These are phyloP conservation scores for Alentia gelatinosa DNA, from an alignment of 2,888 invertebrate species.

Conservation along the genomic window DNA sequence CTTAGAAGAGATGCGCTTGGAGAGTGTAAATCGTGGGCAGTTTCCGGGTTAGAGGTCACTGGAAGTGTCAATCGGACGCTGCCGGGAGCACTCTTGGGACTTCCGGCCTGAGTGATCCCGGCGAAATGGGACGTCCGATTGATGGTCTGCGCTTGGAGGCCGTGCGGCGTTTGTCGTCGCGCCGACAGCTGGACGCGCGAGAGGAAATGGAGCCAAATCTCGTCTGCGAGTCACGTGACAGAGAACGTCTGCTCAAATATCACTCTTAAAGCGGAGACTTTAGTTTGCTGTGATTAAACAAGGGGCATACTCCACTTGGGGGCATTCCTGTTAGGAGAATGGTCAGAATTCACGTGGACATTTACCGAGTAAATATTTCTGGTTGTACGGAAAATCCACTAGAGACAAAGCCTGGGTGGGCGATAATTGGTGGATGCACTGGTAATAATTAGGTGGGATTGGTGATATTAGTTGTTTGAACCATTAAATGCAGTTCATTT, in stretches of 20 bases:
- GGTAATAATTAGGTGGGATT: background rate
- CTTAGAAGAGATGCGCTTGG: background rate
- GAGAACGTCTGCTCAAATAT: background rate
- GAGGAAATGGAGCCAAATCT: background rate
- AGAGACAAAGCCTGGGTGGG: background rate
- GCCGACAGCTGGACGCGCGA: background rate
- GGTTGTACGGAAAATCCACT: background rate
- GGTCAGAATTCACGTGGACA: background rate
- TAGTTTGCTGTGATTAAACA: background rate
- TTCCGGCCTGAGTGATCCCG: conserved; percentile 32
- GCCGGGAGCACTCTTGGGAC: conserved; percentile 27
- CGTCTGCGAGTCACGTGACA: background rate
- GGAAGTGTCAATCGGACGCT: conserved; percentile 16
- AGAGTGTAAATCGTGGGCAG: background rate
- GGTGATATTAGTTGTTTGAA: too few species aligned
- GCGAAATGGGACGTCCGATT: background rate
- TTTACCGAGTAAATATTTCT: background rate
- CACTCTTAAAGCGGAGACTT: background rate
- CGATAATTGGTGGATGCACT: background rate
- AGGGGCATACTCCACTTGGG: background rate
- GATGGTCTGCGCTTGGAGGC: background rate
- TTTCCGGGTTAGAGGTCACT: conserved; percentile 25
- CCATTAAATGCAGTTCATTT: too few species aligned
- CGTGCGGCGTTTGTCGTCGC: background rate
- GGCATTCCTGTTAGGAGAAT: background rate